A percentile compares a stretch with the other conserved stretches of the same genome.
Conservation (phyloP, 2,888 invertebrate species). For the Torymus texanus region DNA sequence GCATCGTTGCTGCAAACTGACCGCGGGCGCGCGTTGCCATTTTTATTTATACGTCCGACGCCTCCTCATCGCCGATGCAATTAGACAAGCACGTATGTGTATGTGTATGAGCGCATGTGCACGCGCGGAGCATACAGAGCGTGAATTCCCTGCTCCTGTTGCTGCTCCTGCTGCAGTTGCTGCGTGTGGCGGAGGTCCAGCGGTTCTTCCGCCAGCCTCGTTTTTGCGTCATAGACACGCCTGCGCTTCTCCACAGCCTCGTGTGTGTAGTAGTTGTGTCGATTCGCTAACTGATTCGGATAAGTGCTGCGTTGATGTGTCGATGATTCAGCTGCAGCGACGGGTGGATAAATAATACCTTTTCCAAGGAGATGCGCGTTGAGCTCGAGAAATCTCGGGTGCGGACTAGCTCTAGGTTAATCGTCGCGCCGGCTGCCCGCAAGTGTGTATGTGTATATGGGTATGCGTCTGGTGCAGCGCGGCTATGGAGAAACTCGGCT, state of each 20-base stretch:
- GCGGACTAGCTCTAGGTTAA: background rate
- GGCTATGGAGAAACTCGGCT: constrained; percentile 5
- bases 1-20: constrained; percentile 70
- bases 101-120: constrained; percentile 2
- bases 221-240: constrained; percentile 35
- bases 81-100: constrained; percentile 10
- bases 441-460: too few relatives aligned
- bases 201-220: constrained; percentile 17
- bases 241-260: background rate
- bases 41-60: constrained; percentile 65
- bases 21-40: constrained; percentile 60
- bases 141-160: constrained; percentile 68
- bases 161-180: too few relatives aligned
- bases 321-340: background rate
- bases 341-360: constrained; percentile 30
- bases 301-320: constrained; percentile 35
- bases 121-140: constrained; percentile 70
- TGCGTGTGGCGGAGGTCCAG: background rate
- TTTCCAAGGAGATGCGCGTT: background rate
- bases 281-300: constrained; percentile 53
- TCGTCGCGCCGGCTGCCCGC: too few relatives aligned
- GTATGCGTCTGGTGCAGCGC: too few relatives aligned
- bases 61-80: background rate
- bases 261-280: constrained; percentile 8
- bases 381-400: background rate